phyloP scores from a whole-genome alignment of 2,113 vertebrate genomes.

The Colius striatus region DNA sequence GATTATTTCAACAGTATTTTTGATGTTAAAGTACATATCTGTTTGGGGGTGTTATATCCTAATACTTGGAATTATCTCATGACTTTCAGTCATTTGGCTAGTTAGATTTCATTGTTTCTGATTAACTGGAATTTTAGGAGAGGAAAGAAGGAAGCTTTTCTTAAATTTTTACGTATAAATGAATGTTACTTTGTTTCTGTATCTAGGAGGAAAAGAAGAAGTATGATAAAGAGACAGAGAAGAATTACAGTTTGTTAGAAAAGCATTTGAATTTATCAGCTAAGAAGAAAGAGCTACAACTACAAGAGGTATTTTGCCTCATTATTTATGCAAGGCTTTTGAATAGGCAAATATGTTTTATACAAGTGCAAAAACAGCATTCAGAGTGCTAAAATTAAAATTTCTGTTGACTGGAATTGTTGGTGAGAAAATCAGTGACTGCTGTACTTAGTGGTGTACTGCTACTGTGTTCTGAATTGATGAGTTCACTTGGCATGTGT shows the following conservation, averaged over 20 bases:
- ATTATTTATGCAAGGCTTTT: background rate
- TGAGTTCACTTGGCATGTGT: background rate
- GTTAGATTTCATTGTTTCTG: background rate
- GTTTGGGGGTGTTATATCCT: background rate
- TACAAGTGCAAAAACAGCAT: background rate
- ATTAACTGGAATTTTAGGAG: background rate
- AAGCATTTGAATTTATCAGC: conserved; percentile 95
- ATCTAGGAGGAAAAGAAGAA: conserved; percentile 92
- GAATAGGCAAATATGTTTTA: background rate
- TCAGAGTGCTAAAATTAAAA: background rate
- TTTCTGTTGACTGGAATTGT: background rate
- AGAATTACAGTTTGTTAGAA: conserved; percentile 94
- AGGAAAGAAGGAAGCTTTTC: background rate
- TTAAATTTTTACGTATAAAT: background rate
- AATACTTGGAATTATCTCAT: background rate
- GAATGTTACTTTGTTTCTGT: background rate
- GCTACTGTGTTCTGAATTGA: background rate
- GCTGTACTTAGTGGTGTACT: background rate
- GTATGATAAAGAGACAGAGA: conserved; percentile 98
- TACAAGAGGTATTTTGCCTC: conserved; percentile 88
- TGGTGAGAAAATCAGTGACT: background rate
- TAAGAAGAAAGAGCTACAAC: conserved; percentile 95
- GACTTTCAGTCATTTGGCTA: background rate
- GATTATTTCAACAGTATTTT: background rate
- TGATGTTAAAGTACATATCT: background rate